phyloP scores from a whole-genome alignment of 2,888 invertebrate species.

The Aspidiotus rigidus region DNA sequence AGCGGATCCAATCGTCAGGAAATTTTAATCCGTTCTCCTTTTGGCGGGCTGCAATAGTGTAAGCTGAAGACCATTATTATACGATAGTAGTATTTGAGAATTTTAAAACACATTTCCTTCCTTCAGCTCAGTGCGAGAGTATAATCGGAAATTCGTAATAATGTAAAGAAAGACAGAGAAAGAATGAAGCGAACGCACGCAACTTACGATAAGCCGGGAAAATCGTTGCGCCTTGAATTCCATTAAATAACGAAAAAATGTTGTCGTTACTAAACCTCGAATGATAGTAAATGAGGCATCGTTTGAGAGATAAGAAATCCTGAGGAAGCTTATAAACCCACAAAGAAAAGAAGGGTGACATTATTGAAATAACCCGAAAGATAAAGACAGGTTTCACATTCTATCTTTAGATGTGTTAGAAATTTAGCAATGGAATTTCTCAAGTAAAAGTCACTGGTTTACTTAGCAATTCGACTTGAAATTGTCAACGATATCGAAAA shows the following conservation, averaged over 20 bases:
- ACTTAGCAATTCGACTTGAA: too few species aligned
- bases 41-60: background rate
- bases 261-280: background rate
- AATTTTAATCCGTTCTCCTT: background rate
- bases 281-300: background rate
- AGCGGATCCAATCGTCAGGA: background rate
- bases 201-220: background rate
- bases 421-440: too few species aligned
- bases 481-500: too few species aligned
- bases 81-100: background rate
- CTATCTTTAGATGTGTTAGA: too few species aligned
- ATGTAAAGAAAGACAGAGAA: background rate
- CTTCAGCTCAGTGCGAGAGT: background rate
- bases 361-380: too few species aligned
- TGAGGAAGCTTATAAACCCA: too few species aligned
- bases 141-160: background rate
- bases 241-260: background rate
- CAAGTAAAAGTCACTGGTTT: too few species aligned
- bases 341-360: too few species aligned
- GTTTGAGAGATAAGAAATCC: background rate
- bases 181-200: background rate
- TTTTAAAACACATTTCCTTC: background rate
- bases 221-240: background rate
- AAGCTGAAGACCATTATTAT: background rate
- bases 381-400: too few species aligned